Evolutionary conservation across 2,797 vertebrate genomes (phyloP).

Genomic region (Acipenser transmontanus): DNA sequence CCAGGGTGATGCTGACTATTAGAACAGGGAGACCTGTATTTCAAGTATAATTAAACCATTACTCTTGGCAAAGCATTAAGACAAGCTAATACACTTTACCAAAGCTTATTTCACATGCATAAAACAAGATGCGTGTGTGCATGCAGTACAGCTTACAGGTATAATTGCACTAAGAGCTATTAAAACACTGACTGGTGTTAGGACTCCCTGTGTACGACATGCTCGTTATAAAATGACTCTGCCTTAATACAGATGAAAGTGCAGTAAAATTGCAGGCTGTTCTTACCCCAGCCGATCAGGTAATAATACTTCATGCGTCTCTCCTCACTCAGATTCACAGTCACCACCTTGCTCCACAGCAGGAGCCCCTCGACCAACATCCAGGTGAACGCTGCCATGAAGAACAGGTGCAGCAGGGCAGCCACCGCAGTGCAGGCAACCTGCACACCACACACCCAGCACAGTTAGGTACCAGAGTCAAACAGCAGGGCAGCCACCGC

Average conservation of each 20-base stretch:
- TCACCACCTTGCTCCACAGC: slow-evolving; percentile 75
- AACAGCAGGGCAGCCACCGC: no score
- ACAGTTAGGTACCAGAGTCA: no score
- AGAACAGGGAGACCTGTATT: slow-evolving; percentile 61
- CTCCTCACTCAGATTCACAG: slow-evolving; percentile 68
- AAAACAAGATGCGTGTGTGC: background rate
- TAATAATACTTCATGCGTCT: slow-evolving; percentile 76
- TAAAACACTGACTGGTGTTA: no score
- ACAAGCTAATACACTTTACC: no score
- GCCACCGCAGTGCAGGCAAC: slow-evolving; percentile 69
- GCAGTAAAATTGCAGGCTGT: background rate
- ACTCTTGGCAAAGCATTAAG: no score
- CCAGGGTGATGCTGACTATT: slow-evolving; percentile 68
- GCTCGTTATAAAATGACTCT: no score
- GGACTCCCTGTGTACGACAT: no score
- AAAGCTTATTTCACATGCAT: no score
- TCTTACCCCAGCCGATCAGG: slow-evolving; percentile 70
- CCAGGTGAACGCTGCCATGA: slow-evolving; percentile 74
- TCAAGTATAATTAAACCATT: background rate
- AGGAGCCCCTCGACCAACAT: slow-evolving; percentile 73
- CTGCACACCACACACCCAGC: slow-evolving; percentile 26
- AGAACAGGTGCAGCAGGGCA: slow-evolving; percentile 70
- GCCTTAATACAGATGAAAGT: no score
- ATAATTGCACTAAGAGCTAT: no score
- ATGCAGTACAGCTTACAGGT: background rate